Conservation (phyloP, 2,797 vertebrate genomes). For the Paratrypauchen microcephalus region DNA sequence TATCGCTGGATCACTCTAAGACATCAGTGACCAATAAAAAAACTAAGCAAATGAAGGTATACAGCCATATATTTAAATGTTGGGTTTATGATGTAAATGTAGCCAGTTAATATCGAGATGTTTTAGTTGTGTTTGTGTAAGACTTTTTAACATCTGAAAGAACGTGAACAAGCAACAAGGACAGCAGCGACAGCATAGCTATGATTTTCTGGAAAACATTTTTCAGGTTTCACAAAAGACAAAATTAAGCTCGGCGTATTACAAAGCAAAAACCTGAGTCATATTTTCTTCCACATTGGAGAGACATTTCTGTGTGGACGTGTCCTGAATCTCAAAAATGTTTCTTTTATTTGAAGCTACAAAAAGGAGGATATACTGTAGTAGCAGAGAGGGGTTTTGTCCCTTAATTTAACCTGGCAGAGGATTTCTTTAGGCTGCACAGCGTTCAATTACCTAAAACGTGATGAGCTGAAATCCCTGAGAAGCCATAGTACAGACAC, state of each 20-base stretch:
- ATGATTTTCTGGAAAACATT: no score
- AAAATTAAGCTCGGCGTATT: background rate
- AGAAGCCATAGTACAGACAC: slow-evolving; percentile 7
- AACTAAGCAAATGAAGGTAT: no score
- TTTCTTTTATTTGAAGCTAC: background rate
- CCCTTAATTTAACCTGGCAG: background rate
- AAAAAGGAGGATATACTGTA: background rate
- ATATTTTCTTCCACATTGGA: background rate
- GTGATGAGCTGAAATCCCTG: slow-evolving; percentile 14
- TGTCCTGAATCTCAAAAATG: slow-evolving; percentile 4
- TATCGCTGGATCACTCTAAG: no score
- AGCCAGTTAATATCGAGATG: no score
- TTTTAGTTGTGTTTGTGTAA: no score
- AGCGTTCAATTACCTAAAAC: background rate
- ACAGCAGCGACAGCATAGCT: no score
- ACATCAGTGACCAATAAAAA: no score
- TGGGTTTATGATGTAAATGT: no score
- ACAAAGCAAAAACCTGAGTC: background rate
- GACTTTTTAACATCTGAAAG: no score
- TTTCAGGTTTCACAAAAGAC: no score
- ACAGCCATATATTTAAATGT: no score
- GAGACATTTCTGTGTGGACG: background rate
- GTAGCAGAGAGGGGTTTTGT: background rate
- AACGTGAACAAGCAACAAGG: no score
- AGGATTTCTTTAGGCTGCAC: background rate